Percentiles rank a stretch among this genome's conserved stretches.
Conservation (phyloP, 2,113 vertebrate genomes). For the Centropus bengalensis region DNA sequence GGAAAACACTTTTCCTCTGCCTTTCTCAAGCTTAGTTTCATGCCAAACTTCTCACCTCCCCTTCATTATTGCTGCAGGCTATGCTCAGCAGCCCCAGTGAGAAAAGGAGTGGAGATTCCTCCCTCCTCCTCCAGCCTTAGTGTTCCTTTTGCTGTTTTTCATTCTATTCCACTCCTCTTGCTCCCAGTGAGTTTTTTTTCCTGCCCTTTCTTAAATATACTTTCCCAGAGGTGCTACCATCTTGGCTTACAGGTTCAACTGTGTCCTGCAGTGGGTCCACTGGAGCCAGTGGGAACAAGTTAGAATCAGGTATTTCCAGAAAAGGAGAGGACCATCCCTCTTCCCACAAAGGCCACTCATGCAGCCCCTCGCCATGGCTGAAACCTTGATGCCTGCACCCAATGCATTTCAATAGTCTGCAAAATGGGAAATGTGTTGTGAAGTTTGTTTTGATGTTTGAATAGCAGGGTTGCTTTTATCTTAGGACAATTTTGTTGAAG, state of each 20-base stretch:
- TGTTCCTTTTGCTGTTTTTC: not conserved
- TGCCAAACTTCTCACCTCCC: not conserved
- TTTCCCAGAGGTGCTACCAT: not conserved
- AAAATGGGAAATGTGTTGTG: not conserved
- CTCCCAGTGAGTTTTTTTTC: fast-evolving
- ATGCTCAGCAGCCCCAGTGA: not conserved
- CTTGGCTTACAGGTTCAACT: not conserved
- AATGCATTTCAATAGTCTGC: not conserved
- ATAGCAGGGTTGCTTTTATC: not conserved
- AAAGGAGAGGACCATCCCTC: fast-evolving
- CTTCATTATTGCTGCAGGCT: not conserved
- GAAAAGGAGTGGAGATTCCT: not conserved
- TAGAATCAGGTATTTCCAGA: not conserved
- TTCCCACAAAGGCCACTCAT: not conserved
- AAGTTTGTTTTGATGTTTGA: not conserved
- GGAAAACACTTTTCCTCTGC: not conserved
- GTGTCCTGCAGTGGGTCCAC: not conserved
- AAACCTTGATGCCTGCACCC: not conserved
- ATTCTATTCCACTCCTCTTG: not conserved
- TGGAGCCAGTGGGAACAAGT: not conserved
- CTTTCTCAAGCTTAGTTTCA: not conserved
- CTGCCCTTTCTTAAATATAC: not conserved
- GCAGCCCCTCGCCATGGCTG: not conserved
- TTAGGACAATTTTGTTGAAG: not conserved
- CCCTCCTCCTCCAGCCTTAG: not conserved